phyloP scores from a whole-genome alignment of 2,888 invertebrate genomes.

The Stegophylla sp. region DNA sequence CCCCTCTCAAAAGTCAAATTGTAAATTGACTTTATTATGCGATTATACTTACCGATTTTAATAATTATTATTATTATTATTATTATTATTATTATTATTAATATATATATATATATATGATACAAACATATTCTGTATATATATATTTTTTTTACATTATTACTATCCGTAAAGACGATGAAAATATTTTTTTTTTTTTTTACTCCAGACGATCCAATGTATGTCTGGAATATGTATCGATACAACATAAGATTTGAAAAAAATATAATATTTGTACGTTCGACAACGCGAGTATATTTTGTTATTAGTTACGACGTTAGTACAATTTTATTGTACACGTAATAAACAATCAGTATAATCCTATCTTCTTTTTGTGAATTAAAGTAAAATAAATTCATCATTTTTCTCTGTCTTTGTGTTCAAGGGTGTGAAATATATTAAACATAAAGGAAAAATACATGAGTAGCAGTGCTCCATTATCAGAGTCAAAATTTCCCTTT shows the following conservation, averaged over 20 bases:
- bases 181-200: not conserved
- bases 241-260: not conserved
- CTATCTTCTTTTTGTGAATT: too few species aligned
- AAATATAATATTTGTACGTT: not conserved
- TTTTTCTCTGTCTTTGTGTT: too few species aligned
- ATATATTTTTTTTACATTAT: not conserved
- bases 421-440: too few species aligned
- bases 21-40: not conserved
- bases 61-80: not conserved
- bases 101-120: not conserved
- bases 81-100: not conserved
- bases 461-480: too few species aligned
- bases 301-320: not conserved
- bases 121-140: not conserved
- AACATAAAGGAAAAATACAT: too few species aligned
- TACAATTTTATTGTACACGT: too few species aligned
- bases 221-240: not conserved
- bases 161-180: not conserved
- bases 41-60: slow-evolving; percentile 1
- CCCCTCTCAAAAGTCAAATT: not conserved
- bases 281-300: not conserved
- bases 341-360: too few species aligned
- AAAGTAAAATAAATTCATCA: too few species aligned
- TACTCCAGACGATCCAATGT: not conserved
- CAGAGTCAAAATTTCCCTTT: too few species aligned